Percentiles rank a stretch among this genome's conserved stretches.
Evolutionary conservation across 2,888 invertebrate genomes (phyloP).

Genomic region (Sisyra terminalis): DNA sequence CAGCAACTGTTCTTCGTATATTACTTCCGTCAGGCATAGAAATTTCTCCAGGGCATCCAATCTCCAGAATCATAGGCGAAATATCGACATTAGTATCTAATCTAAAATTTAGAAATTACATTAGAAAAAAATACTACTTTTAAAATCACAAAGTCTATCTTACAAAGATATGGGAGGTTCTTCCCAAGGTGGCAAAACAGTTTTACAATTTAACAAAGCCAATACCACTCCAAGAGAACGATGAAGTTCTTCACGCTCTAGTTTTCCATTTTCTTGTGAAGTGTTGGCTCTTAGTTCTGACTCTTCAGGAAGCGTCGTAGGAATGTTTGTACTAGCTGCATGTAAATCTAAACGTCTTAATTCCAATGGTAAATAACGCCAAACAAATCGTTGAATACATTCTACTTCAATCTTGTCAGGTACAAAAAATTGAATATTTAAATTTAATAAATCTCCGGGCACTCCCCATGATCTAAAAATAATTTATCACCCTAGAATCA

Average conservation of each 20-base stretch:
- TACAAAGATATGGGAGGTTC: constrained; percentile 40
- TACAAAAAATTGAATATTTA: constrained; percentile 60
- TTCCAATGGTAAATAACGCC: constrained; percentile 48
- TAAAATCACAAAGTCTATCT: no score
- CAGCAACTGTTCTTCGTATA: constrained; percentile 42
- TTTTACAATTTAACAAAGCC: constrained; percentile 45
- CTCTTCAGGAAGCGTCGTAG: background rate
- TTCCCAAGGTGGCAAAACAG: constrained; percentile 51
- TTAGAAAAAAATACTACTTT: no score
- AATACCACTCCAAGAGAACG: constrained; percentile 49
- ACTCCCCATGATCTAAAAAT: constrained; percentile 59
- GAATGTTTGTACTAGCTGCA: constrained; percentile 11
- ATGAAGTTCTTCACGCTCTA: constrained; percentile 49
- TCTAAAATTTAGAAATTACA: constrained; percentile 16
- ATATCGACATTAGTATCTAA: constrained; percentile 6
- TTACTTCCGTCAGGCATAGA: constrained; percentile 50
- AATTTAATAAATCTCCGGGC: constrained; percentile 43
- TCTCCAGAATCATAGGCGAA: constrained; percentile 16
- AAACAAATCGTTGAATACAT: constrained; percentile 45
- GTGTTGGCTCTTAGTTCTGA: background rate
- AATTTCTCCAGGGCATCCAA: constrained; percentile 18
- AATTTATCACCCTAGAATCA: background rate
- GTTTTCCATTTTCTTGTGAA: constrained; percentile 26
- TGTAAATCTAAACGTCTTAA: constrained; percentile 23
- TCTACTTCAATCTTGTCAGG: constrained; percentile 52